These are phyloP conservation scores for Bubo blakistoni DNA, from an alignment of 2,113 vertebrate genomes.

Conservation along the genomic window DNA sequence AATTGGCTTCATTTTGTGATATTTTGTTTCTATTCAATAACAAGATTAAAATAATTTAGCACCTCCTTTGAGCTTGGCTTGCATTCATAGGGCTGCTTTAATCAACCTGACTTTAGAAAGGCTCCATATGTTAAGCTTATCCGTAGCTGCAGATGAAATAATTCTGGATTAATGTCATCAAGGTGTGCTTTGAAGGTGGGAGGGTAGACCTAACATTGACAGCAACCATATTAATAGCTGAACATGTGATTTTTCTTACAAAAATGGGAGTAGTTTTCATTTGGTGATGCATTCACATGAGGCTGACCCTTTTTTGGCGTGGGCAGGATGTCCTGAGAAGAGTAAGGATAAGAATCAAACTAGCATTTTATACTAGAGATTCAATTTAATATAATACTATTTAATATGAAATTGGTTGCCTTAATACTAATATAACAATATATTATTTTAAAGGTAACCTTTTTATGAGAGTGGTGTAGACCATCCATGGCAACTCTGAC, in stretches of 20 bases:
- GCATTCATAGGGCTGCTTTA: conserved; percentile 15
- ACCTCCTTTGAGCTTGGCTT: conserved; percentile 32
- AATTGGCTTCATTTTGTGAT: conserved; percentile 10
- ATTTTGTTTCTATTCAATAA: conserved; percentile 12
- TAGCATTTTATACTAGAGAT: background rate
- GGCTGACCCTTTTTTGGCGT: background rate
- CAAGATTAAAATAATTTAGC: conserved; percentile 42
- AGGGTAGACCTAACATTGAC: background rate
- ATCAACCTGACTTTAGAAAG: conserved; percentile 6
- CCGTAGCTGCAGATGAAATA: conserved; percentile 1
- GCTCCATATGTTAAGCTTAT: conserved; percentile 15
- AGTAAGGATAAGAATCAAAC: background rate
- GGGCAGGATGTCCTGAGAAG: background rate
- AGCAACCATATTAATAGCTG: background rate
- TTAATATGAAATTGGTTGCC: background rate
- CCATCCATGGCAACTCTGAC: background rate
- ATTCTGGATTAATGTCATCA: conserved; percentile 37
- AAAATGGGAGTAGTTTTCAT: background rate
- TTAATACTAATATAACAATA: background rate
- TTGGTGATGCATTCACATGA: background rate
- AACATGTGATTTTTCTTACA: background rate
- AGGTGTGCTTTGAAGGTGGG: conserved; percentile 28
- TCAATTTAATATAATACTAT: background rate
- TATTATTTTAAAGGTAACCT: background rate
- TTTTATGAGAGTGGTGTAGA: background rate